A percentile compares a stretch with the other conserved stretches of the same genome.
Evolutionary conservation across 2,113 vertebrate species (phyloP).

Genomic region (Myxocyprinus asiaticus): DNA sequence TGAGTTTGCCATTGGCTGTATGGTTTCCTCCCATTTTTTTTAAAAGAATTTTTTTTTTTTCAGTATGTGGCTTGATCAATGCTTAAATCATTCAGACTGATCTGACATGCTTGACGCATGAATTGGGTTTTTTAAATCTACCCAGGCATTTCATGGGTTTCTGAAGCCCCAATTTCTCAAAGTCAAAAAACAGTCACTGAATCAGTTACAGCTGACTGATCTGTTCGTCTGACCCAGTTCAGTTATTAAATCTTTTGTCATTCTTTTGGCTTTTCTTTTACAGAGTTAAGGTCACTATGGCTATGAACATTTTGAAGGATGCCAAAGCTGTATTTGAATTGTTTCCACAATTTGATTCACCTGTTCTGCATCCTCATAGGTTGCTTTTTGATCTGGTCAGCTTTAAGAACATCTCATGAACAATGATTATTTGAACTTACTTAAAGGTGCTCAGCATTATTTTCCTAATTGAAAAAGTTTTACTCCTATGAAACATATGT

Average conservation of each 20-base stretch:
- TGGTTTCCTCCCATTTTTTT: neutral
- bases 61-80: slow-evolving; percentile 10
- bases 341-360: neutral
- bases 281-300: neutral
- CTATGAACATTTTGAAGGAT: neutral
- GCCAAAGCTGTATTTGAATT: neutral
- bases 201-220: slow-evolving; percentile 19
- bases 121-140: slow-evolving; percentile 18
- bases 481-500: no score
- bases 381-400: neutral
- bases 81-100: slow-evolving; percentile 18
- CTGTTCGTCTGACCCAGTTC: neutral
- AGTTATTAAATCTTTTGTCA: slow-evolving; percentile 21
- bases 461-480: no score
- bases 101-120: neutral
- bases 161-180: slow-evolving; percentile 10
- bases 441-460: no score
- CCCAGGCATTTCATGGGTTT: slow-evolving; percentile 13
- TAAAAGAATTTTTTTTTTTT: slow-evolving; percentile 26
- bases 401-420: no score
- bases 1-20: slow-evolving; percentile 24
- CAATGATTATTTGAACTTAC: no score
- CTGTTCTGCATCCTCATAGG: neutral
- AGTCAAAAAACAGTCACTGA: slow-evolving; percentile 23
- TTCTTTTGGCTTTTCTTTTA: slow-evolving; percentile 5